These are phyloP conservation scores for Leptarthrus brevirostris DNA, from an alignment of 2,888 invertebrate species.

Conservation along the genomic window DNA sequence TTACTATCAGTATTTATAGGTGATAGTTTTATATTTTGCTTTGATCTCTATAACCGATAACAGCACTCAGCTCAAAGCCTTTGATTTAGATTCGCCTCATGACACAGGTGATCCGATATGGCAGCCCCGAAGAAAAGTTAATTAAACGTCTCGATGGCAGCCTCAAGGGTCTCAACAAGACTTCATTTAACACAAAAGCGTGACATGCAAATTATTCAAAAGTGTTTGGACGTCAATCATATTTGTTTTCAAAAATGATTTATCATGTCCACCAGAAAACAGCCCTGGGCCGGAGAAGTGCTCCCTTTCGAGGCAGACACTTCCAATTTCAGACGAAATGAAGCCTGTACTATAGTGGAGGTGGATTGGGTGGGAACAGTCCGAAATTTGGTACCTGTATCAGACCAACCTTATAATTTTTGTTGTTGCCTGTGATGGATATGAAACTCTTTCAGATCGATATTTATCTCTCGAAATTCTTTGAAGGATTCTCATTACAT, in stretches of 20 bases:
- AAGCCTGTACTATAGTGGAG: not conserved
- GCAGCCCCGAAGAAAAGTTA: slow-evolving; percentile 40
- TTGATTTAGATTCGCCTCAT: not conserved
- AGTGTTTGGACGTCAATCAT: slow-evolving; percentile 54
- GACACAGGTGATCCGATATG: slow-evolving; percentile 6
- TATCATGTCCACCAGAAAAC: slow-evolving; percentile 51
- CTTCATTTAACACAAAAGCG: slow-evolving; percentile 51
- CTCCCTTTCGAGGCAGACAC: slow-evolving; percentile 31
- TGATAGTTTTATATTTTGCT: slow-evolving; percentile 13
- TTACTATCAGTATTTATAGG: not conserved
- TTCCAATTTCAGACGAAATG: slow-evolving; percentile 35
- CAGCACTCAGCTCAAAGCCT: not conserved
- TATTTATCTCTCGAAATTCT: slow-evolving; percentile 47
- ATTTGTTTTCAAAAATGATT: slow-evolving; percentile 53
- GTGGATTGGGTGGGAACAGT: not conserved
- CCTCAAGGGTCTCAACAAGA: slow-evolving; percentile 25
- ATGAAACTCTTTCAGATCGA: slow-evolving; percentile 13
- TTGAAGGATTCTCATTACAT: slow-evolving; percentile 51
- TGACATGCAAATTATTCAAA: slow-evolving; percentile 55
- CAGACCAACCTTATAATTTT: not conserved
- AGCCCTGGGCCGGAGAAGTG: slow-evolving; percentile 2
- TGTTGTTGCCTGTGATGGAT: not conserved
- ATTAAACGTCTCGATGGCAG: slow-evolving; percentile 45
- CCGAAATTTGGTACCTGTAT: slow-evolving; percentile 11
- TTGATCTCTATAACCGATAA: slow-evolving; percentile 2